Evolutionary conservation across 2,797 vertebrate species (phyloP), one percentile per base, ranked within the genome.

Genomic region (Bovichtus diacanthus): DNA sequence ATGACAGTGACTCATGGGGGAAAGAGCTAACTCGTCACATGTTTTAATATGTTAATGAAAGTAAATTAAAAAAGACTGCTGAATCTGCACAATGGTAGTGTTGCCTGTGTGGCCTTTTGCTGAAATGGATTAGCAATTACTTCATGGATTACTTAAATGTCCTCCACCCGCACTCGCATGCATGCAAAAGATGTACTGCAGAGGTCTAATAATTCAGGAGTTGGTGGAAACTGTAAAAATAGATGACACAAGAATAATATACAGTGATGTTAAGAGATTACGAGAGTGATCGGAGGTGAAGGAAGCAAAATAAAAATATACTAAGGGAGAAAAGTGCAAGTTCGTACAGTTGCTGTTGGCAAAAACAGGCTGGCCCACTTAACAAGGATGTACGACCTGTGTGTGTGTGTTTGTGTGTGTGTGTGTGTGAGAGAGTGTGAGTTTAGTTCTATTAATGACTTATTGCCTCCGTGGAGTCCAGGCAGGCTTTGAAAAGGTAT

Each of bases 281-380:
- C 36, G 27, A 59, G 58, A 23, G 19, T 50, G 51, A 66, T 21
- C 0, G 0, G 9, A 71, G 56, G 55, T 53, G 16, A 51, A 70
- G 50, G 58, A 49, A 19, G 25, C 43, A 27, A 43, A 36, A 63
- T 39, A 56, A 51, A 56, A 63, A 70, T 18, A 29, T 60, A 70
- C 19, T 58, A 43, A 84, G 70, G 50, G 16, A 68, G 59, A 80
- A 82, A 90, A 83, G 63, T 78, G 49, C 56, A 55, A 67, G 76
- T 84, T 81, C 51, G 7, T 43, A 55, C 51, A 54, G 76, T 80
- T 68, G 86, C 86, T 85, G 68, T 78, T 84, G 90, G 90, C 92
- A 94, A 94, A 93, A 90, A 84, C 90, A 86, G 47, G 70, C 65
- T 92, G 93, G 87, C 93, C 94, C 84, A 94, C 70, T 93, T 94